Evolutionary conservation across 1,140 invertebrate genomes (phyloP).

Genomic region (Sitophilus oryzae): DNA sequence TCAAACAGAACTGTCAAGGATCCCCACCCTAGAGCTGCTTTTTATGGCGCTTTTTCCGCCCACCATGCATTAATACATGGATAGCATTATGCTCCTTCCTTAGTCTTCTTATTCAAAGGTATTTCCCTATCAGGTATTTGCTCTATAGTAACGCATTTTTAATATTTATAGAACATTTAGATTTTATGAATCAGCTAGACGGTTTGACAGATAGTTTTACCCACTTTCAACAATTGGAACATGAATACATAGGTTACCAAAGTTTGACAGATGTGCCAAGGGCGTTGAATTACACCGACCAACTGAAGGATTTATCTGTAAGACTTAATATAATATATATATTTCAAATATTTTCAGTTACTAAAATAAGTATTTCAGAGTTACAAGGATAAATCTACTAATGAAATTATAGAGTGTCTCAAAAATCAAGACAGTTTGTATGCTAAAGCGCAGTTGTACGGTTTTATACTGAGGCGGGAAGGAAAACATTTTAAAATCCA

Average conservation of each 20-base stretch:
- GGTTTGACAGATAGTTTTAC: slow-evolving; percentile 64
- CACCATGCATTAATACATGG: too few species aligned
- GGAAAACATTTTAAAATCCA: slow-evolving; percentile 66
- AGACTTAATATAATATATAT: slow-evolving; percentile 26
- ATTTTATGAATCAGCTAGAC: slow-evolving; percentile 82
- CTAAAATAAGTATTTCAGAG: too few species aligned
- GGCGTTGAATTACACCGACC: slow-evolving; percentile 65
- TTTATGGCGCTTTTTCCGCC: too few species aligned
- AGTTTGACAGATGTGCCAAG: slow-evolving; percentile 95
- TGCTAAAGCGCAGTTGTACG: slow-evolving; percentile 76
- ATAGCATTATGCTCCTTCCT: too few species aligned
- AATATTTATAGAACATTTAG: slow-evolving; percentile 75
- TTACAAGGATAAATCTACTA: slow-evolving; percentile 56
- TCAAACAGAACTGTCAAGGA: too few species aligned
- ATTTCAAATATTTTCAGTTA: too few species aligned
- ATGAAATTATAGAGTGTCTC: slow-evolving; percentile 69
- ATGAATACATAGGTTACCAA: slow-evolving; percentile 92
- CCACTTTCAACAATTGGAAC: slow-evolving; percentile 82
- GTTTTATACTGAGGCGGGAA: slow-evolving; percentile 76
- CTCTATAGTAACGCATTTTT: too few species aligned
- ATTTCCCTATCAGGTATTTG: too few species aligned
- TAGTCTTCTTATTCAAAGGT: too few species aligned
- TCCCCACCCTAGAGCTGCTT: too few species aligned
- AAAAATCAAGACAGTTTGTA: slow-evolving; percentile 65
- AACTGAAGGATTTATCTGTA: slow-evolving; percentile 56